A percentile compares a stretch with the other conserved stretches of the same genome.
Conservation (phyloP, 2,797 vertebrate genomes). For the Choloepus didactylus region DNA sequence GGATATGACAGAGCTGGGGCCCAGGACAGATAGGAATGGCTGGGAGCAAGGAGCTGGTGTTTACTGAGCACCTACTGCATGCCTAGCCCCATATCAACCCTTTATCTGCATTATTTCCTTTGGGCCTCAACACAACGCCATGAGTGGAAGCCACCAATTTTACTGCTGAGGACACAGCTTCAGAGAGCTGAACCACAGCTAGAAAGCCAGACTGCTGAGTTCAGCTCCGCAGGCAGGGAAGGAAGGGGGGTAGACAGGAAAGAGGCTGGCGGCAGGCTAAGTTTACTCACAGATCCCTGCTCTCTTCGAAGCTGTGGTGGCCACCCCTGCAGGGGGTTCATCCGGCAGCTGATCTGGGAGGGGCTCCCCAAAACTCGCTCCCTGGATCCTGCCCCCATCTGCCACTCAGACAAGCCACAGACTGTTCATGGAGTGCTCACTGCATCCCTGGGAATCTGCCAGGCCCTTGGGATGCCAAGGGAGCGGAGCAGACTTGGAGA, state of each 20-base stretch:
- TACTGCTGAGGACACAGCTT: background rate
- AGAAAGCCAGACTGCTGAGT: conserved; percentile 14
- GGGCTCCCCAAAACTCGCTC: background rate
- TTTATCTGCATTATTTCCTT: background rate
- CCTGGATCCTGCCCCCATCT: background rate
- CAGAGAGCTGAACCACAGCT: background rate
- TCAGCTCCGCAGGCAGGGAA: background rate
- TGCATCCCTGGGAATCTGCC: background rate
- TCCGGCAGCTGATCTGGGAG: background rate
- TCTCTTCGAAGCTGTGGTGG: background rate
- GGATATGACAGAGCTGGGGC: background rate
- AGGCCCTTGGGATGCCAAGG: background rate
- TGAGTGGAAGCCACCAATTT: fast-evolving
- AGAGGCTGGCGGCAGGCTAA: background rate
- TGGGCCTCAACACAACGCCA: fast-evolving
- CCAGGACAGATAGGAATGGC: background rate
- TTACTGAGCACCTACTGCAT: background rate
- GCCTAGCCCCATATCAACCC: background rate
- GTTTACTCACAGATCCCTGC: background rate
- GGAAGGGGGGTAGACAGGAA: conserved; percentile 51
- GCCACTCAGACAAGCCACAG: background rate
- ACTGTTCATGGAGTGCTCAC: fast-evolving
- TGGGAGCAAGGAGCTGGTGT: fast-evolving
- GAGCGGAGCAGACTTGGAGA: background rate
- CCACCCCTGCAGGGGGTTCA: background rate